These are phyloP conservation scores for Mustela lutreola DNA, from an alignment of 2,113 vertebrate genomes.

Conservation along the genomic window DNA sequence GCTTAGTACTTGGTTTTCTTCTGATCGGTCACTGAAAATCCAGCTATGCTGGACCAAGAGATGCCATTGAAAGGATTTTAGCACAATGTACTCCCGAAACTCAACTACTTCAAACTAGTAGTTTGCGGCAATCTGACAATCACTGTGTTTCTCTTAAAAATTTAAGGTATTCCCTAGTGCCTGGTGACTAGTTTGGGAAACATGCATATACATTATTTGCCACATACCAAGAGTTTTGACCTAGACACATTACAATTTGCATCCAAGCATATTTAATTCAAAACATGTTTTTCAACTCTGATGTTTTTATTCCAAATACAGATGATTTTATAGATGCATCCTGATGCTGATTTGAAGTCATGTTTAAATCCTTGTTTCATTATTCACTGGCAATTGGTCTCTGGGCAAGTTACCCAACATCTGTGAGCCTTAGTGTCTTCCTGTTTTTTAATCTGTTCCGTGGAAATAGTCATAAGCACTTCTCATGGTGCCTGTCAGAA, in stretches of 20 bases:
- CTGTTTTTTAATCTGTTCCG: background rate
- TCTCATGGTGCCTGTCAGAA: background rate
- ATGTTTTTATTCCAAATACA: background rate
- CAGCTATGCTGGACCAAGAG: background rate
- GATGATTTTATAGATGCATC: background rate
- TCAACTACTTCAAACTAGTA: background rate
- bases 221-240: background rate
- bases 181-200: background rate
- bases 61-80: background rate
- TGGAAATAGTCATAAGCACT: background rate
- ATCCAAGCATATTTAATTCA: background rate
- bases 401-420: background rate
- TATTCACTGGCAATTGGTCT: background rate
- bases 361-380: background rate
- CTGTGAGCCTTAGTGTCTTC: background rate
- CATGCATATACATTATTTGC: background rate
- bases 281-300: background rate
- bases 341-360: background rate
- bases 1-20: background rate
- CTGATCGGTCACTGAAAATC: background rate
- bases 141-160: background rate
- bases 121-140: background rate
- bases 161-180: background rate
- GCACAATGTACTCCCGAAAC: background rate
- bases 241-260: conserved; percentile 6